Conservation (phyloP, 2,113 vertebrate species). For the Brachirus orientalis region DNA sequence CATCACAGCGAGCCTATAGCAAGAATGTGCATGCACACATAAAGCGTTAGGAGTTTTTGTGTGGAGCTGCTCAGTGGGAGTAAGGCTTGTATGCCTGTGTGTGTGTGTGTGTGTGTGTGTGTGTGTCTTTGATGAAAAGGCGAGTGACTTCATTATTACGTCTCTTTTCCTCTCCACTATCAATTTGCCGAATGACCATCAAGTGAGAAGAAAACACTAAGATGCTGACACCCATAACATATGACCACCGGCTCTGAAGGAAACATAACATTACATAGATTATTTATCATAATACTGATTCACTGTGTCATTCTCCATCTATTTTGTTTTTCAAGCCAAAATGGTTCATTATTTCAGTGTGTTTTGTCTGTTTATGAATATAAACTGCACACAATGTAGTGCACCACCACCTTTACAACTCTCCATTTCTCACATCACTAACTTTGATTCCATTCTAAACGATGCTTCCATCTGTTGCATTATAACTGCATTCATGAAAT, state of each 20-base stretch:
- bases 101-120: neutral
- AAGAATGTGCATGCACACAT: neutral
- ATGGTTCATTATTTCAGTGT: conserved; percentile 10
- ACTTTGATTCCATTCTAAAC: conserved; percentile 62
- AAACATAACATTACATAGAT: conserved; percentile 3
- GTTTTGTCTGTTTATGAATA: conserved; percentile 31
- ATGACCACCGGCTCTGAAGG: neutral
- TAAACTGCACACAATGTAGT: conserved; percentile 36
- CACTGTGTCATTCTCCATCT: conserved; percentile 3
- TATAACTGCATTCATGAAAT: conserved; percentile 2
- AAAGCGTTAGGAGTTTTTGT: neutral
- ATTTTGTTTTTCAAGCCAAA: neutral
- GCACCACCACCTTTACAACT: conserved; percentile 15
- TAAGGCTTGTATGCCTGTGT: conserved; percentile 6
- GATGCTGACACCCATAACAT: conserved; percentile 10
- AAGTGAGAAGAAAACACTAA: too few relatives aligned
- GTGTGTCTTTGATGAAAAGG: conserved; percentile 14
- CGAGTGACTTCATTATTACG: conserved; percentile 29
- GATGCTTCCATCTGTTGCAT: conserved; percentile 25
- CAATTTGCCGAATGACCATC: neutral
- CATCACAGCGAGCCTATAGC: neutral
- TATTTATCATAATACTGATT: conserved; percentile 8
- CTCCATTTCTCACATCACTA: conserved; percentile 73
- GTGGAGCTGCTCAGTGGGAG: neutral
- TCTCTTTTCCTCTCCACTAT: conserved; percentile 24